Percentiles rank a stretch among this genome's conserved stretches.
Evolutionary conservation across 1,140 invertebrate species (phyloP).

Genomic region (Temnothorax longispinosus): DNA sequence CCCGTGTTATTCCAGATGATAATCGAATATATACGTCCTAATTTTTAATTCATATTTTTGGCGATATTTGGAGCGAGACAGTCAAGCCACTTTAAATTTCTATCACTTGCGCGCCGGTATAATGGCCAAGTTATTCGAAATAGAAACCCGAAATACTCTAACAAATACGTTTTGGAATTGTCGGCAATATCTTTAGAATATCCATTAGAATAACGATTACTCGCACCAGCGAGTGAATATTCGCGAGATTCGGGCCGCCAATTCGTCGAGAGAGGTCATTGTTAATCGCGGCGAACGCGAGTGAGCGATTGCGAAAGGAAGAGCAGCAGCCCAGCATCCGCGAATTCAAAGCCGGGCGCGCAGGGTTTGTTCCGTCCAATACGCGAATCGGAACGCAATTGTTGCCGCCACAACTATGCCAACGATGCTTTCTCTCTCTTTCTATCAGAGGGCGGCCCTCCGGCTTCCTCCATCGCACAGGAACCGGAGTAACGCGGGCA

Average conservation of each 20-base stretch:
- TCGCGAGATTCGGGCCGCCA: neutral
- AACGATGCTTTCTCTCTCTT: slow-evolving; percentile 63
- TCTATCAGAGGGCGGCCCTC: slow-evolving; percentile 27
- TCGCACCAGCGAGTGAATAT: neutral
- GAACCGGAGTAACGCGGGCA: slow-evolving; percentile 9
- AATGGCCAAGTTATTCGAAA: neutral
- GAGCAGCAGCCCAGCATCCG: slow-evolving; percentile 7
- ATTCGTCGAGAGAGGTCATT: slow-evolving; percentile 23
- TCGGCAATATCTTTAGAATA: neutral
- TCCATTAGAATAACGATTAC: neutral
- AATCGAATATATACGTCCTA: neutral
- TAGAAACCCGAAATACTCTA: neutral
- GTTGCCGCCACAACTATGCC: slow-evolving; percentile 72
- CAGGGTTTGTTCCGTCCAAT: slow-evolving; percentile 11
- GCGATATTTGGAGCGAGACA: neutral
- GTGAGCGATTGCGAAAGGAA: slow-evolving; percentile 41
- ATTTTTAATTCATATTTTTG: neutral
- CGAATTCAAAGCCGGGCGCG: slow-evolving; percentile 47
- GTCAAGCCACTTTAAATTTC: neutral
- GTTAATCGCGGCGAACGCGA: slow-evolving; percentile 31
- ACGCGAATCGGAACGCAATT: slow-evolving; percentile 76
- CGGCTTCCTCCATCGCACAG: neutral
- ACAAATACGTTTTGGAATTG: neutral
- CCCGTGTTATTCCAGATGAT: neutral
- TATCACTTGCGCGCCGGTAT: neutral